Percentiles rank a stretch among this genome's conserved stretches.
Evolutionary conservation across 1,140 invertebrate genomes (phyloP).

Genomic region (Diachasmimorpha longicaudata): DNA sequence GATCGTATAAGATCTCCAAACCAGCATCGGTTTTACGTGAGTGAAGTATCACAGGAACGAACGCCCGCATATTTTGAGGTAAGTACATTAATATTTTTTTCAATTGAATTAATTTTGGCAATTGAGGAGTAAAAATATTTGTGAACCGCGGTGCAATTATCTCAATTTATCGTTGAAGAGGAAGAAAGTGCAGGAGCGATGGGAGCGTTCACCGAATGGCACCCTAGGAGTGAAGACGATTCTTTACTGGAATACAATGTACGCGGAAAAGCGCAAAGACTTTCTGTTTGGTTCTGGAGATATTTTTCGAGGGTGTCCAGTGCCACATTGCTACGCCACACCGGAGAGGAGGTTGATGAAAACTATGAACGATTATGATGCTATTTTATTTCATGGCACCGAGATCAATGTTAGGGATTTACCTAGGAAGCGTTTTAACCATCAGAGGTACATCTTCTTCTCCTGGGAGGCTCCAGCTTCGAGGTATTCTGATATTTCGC

Average conservation of each 20-base stretch:
- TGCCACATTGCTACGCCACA: constrained; percentile 12
- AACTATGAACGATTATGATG: constrained; percentile 12
- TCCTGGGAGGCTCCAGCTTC: constrained; percentile 15
- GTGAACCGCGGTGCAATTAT: background rate
- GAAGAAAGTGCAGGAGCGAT: too few relatives aligned
- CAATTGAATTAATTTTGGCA: too few relatives aligned
- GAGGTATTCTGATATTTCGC: background rate
- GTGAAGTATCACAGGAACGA: too few relatives aligned
- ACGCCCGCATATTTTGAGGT: too few relatives aligned
- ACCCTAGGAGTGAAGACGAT: constrained; percentile 1
- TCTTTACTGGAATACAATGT: constrained; percentile 24
- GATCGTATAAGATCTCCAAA: too few relatives aligned
- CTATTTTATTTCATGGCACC: constrained; percentile 21
- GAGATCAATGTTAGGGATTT: constrained; percentile 16
- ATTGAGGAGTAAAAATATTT: too few relatives aligned
- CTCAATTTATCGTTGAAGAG: background rate
- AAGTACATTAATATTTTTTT: too few relatives aligned
- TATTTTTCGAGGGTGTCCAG: constrained; percentile 15
- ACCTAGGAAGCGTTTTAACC: background rate
- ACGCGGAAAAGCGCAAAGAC: constrained; percentile 13
- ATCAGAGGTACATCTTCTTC: constrained; percentile 22
- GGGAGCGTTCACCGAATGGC: too few relatives aligned
- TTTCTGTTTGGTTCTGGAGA: constrained; percentile 17
- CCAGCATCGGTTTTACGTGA: too few relatives aligned
- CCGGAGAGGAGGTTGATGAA: background rate